A percentile compares a stretch with the other conserved stretches of the same genome.
Evolutionary conservation across 2,113 vertebrate species (phyloP).

Genomic region (Procavia capensis): DNA sequence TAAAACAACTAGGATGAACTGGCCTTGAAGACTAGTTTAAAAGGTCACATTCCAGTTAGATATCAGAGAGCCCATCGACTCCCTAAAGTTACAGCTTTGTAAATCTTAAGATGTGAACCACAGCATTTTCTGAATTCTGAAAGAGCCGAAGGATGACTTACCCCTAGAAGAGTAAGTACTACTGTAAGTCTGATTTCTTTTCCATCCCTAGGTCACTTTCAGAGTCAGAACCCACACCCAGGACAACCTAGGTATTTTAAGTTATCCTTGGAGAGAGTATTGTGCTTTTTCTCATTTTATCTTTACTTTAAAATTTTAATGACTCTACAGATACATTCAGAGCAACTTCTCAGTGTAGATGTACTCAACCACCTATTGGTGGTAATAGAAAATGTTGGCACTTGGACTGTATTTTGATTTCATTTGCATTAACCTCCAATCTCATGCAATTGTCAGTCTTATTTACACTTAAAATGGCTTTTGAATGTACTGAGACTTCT

Average conservation of each 20-base stretch:
- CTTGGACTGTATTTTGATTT: background rate
- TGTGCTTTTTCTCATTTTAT: background rate
- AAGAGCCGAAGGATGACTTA: slow-evolving; percentile 14
- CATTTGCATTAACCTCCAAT: slow-evolving; percentile 37
- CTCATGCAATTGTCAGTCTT: background rate
- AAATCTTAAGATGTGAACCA: background rate
- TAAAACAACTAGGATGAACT: background rate
- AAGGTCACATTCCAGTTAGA: background rate
- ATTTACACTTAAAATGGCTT: slow-evolving; percentile 25
- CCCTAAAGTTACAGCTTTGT: background rate
- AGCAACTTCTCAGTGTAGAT: background rate
- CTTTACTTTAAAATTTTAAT: slow-evolving; percentile 54
- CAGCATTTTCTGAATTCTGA: slow-evolving; percentile 27
- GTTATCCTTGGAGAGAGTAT: background rate
- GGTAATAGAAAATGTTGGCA: background rate
- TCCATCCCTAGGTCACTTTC: background rate
- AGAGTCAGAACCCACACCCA: background rate
- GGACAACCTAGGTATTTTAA: background rate
- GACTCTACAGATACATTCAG: background rate
- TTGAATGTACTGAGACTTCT: slow-evolving; percentile 15
- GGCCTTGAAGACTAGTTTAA: background rate
- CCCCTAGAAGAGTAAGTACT: background rate
- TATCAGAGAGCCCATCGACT: background rate
- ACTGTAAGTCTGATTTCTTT: background rate
- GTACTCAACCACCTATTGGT: background rate